A percentile compares a stretch with the other conserved stretches of the same genome.
Evolutionary conservation across 2,888 invertebrate genomes (phyloP).

Genomic region (Penaeus monodon): DNA sequence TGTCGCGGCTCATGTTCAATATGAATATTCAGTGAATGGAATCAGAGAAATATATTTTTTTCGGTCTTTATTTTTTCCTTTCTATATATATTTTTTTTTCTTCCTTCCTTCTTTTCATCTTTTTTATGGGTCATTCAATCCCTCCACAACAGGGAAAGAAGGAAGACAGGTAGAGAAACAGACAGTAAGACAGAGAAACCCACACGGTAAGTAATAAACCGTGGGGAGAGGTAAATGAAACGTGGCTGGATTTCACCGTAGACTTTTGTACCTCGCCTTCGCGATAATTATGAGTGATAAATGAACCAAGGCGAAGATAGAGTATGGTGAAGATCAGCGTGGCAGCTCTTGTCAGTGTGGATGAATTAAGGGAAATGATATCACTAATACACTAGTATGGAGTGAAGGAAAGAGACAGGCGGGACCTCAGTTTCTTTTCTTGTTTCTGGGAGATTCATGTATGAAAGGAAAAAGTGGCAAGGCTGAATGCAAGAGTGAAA

Average conservation of each 20-base stretch:
- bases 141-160: not conserved
- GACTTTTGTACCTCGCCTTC: not conserved
- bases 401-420: too few relatives aligned
- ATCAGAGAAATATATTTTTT: too few relatives aligned
- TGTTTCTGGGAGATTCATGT: too few relatives aligned
- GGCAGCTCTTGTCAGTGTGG: too few relatives aligned
- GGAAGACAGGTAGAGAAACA: conserved; percentile 2
- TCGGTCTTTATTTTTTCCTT: too few relatives aligned
- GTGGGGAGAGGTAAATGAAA: not conserved
- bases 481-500: not conserved
- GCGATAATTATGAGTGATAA: too few relatives aligned
- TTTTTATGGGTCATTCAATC: not conserved
- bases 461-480: not conserved
- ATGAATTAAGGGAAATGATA: too few relatives aligned
- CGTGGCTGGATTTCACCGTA: not conserved
- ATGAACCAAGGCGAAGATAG: too few relatives aligned
- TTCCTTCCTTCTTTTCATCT: not conserved
- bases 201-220: not conserved
- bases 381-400: too few relatives aligned
- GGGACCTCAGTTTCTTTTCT: too few relatives aligned
- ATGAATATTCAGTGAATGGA: too few relatives aligned
- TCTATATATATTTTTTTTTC: not conserved
- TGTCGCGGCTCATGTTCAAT: not conserved
- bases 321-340: too few relatives aligned
- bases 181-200: not conserved